Conservation (phyloP, 2,888 invertebrate species). For the Calameuta pallipes region DNA sequence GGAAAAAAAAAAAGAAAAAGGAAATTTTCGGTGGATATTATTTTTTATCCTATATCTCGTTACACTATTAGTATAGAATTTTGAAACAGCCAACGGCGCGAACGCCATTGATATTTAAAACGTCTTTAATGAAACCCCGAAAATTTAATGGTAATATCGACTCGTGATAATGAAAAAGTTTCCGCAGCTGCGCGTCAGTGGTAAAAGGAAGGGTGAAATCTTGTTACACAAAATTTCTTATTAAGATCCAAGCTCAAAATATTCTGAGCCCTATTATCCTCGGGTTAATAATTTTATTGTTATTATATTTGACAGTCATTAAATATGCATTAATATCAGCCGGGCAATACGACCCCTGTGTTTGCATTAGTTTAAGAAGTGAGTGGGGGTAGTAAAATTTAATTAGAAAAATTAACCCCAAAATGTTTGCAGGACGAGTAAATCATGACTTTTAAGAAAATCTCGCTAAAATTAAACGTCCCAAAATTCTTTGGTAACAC, state of each 20-base stretch:
- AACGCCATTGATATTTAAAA: background rate
- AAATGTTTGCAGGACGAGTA: background rate
- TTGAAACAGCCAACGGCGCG: background rate
- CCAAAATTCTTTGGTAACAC: background rate
- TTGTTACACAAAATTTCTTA: background rate
- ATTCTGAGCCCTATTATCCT: background rate
- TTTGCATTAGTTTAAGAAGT: background rate
- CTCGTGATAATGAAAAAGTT: background rate
- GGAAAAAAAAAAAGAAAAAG: no score
- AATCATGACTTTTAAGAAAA: background rate
- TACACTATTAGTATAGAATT: background rate
- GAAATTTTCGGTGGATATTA: background rate
- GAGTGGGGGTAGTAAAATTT: background rate
- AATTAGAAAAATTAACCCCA: background rate
- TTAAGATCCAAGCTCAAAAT: background rate
- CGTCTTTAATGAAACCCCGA: background rate
- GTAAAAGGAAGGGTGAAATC: background rate
- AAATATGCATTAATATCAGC: background rate
- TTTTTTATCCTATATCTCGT: background rate
- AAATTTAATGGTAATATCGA: background rate
- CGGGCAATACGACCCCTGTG: background rate
- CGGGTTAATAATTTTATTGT: background rate
- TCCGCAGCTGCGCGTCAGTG: background rate
- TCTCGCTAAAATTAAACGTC: background rate
- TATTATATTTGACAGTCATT: background rate